Evolutionary conservation across 1,140 invertebrate genomes (phyloP).

Genomic region (Colletes gigas): DNA sequence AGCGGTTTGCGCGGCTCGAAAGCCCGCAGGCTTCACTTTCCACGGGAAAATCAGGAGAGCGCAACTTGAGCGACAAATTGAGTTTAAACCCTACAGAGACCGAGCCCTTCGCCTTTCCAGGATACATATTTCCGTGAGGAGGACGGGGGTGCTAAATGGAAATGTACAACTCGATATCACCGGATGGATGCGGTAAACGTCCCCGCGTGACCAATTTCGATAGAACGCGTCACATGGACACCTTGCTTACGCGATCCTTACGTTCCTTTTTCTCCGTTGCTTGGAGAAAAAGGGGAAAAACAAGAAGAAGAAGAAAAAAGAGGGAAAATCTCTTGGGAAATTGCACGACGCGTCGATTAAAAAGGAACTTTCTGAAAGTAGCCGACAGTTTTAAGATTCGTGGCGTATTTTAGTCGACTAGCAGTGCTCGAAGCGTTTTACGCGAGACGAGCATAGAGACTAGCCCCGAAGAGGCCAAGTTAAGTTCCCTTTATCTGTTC

Average conservation of each 20-base stretch:
- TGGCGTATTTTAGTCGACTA: too few species aligned
- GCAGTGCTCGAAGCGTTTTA: not conserved
- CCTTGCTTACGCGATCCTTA: too few species aligned
- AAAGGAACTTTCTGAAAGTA: too few species aligned
- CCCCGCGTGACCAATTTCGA: not conserved
- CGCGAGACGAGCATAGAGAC: not conserved
- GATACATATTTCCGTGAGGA: conserved; percentile 51
- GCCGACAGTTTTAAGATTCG: too few species aligned
- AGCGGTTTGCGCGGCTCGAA: conserved; percentile 27
- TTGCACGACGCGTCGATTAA: too few species aligned
- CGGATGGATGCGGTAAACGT: conserved; percentile 29
- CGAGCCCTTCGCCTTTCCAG: conserved; percentile 7
- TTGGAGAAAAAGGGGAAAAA: too few species aligned
- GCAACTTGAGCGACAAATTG: conserved; percentile 54
- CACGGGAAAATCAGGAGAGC: conserved; percentile 28
- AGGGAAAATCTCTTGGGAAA: too few species aligned
- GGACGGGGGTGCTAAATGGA: conserved; percentile 44
- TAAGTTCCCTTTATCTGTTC: conserved; percentile 47
- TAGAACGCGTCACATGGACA: too few species aligned
- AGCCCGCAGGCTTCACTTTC: conserved; percentile 19
- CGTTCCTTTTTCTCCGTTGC: too few species aligned
- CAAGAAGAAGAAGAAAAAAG: too few species aligned
- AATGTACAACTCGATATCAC: conserved; percentile 34
- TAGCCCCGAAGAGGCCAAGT: not conserved
- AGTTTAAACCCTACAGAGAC: conserved; percentile 30